Evolutionary conservation across 2,888 invertebrate genomes (phyloP), one percentile per base, ranked within the genome.

Genomic region (Synergus japonicus): DNA sequence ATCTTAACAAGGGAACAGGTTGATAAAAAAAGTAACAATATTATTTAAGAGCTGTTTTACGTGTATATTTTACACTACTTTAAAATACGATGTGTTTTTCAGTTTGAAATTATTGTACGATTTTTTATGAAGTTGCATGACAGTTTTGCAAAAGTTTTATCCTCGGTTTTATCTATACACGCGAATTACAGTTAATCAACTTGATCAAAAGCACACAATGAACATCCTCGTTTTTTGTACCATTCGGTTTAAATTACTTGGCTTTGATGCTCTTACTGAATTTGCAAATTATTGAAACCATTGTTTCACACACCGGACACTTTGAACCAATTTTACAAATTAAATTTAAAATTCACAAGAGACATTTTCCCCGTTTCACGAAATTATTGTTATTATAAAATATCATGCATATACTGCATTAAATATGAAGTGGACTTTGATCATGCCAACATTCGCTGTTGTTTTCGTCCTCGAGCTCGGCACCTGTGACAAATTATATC

Each of bases 351-450:
- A 18, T 58, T 18, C 58, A 18, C 8, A 2, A 58, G 58, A 58
- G 58, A 18, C 58, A 10, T 10, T 58, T 58, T 58, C 18, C 18
- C 2, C 3, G 9, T 0, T 9, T 2, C 4, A n/a, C 9, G 2
- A 58, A 18, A n/a, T 58, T 58, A 58, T 58, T 58, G n/a, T 58
- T 58, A 46, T 58, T 58, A 1, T 18, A 58, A 18, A 58, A 15
- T 54, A 10, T 49, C 22, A 60, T 41, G 67, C 44, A 67, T 41
- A 10, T 44, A 18, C 18, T 67, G 67, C 67, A 67, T 46, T 46
- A 15, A 65, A 65, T 67, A 67, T 46, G 18, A 67, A 67, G 67
- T 67, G 67, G 67, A 67, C 67, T 67, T 67, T 67, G 67, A 46
- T 67, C 43, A 41, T 44, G 67, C 18, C 67, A 67, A 46, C 44